Base-by-base conservation (phyloP, 2,888 invertebrate genomes). In the Drosophila lutescens region DNA sequence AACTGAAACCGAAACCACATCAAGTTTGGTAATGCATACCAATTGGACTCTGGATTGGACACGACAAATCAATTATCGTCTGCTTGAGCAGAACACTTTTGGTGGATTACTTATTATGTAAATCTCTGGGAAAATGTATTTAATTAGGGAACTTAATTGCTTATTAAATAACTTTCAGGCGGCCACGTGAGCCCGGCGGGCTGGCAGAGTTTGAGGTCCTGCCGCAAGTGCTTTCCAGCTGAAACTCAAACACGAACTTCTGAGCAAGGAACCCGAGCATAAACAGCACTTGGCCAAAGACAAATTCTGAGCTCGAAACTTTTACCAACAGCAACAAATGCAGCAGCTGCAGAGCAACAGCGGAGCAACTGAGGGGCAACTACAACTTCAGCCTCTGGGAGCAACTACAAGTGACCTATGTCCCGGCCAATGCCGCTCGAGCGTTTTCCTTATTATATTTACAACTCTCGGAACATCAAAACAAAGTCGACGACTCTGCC, bases 141-240 rank as follows among this genome's bases (percentile, higher is more conserved):
- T 66, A 69, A 79, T 85, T 71, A 71, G 73, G 51, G 54, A 53
- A 70, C 30, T 63, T 88, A 88, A 88, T 87, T 87, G 80, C 82
- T 76, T 88, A 86, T 88, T 79, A 85, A 84, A 81, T 74, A 87
- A 69, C 66, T 63, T 36, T 40, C 38, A 73, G 49, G 32, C 46
- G 58, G 66, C 60, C 68, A 56, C 63, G 62, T 63, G 49, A 62
- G 62, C 26, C 41, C 26, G 13, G 23, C 32, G 12, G 72, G 20
- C 23, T 43, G n/a, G 41, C 23, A 15, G 20, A 41, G 43, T 26
- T 26, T 32, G 32, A 26, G 60, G 32, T 38, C 38, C 23, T 34
- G 72, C 65, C 51, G 55, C 62, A 72, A 81, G 71, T 57, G 50
- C 54, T 51, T 55, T 41, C 32, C 65, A 54, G 23, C 44, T 43